These are phyloP conservation scores for Hofmannophila pseudospretella DNA, from an alignment of 2,888 invertebrate species.

Conservation along the genomic window DNA sequence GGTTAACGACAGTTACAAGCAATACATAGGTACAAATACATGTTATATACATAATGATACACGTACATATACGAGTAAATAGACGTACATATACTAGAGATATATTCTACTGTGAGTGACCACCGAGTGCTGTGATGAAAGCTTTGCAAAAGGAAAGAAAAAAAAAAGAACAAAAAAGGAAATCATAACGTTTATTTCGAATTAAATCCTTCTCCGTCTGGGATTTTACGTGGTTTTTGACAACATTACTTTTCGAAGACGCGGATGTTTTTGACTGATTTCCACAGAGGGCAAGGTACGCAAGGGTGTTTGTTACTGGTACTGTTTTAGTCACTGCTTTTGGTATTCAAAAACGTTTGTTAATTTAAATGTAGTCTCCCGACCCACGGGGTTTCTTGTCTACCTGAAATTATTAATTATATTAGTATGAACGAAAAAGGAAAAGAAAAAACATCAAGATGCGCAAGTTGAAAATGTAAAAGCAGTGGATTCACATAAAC, in stretches of 20 bases:
- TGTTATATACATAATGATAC: slow-evolving; percentile 43
- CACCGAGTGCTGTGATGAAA: slow-evolving; percentile 76
- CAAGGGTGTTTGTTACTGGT: slow-evolving; percentile 30
- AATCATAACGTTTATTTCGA: slow-evolving; percentile 64
- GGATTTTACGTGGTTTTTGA: slow-evolving; percentile 7
- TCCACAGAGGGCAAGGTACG: not conserved
- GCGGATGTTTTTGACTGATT: slow-evolving; percentile 4
- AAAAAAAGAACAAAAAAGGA: slow-evolving; percentile 62
- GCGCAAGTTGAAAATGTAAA: slow-evolving; percentile 44
- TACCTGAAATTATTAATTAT: slow-evolving; percentile 76
- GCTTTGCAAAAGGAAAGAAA: slow-evolving; percentile 66
- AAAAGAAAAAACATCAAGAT: slow-evolving; percentile 43
- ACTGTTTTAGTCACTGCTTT: slow-evolving; percentile 56
- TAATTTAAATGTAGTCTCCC: slow-evolving; percentile 72
- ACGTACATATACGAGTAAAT: slow-evolving; percentile 34
- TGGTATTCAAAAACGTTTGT: slow-evolving; percentile 50
- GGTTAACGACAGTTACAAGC: slow-evolving; percentile 66
- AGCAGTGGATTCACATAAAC: slow-evolving; percentile 36
- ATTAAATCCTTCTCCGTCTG: slow-evolving; percentile 21
- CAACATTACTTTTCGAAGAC: slow-evolving; percentile 11
- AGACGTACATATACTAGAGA: slow-evolving; percentile 26
- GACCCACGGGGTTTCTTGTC: slow-evolving; percentile 73
- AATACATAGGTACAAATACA: slow-evolving; percentile 50
- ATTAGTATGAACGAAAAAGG: slow-evolving; percentile 73
- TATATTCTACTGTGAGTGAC: slow-evolving; percentile 66